Base-by-base conservation (phyloP, 2,888 invertebrate species). In the Cryptocephalus moraei region DNA sequence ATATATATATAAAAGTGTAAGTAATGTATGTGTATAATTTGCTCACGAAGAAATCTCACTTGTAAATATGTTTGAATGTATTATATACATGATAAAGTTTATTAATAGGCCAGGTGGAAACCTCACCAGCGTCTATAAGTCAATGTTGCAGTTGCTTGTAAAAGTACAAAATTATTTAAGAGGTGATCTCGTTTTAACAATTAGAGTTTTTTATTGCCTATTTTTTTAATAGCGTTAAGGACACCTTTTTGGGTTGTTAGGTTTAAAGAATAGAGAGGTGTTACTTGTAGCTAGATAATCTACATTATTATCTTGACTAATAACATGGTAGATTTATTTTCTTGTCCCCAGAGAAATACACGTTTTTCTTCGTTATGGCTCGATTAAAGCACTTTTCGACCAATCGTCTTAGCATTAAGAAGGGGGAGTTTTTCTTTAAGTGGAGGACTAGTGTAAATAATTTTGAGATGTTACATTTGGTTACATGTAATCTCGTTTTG, bases 121-220 rank as follows among this genome's bases (percentile, higher is more conserved):
- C 12, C 32, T 42, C 11, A 32, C 33, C 38, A 33, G 32, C 38
- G 32, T 42, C 34, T 36, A 46, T 55, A 49, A 50, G 43, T 57
- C 57, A 51, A 47, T 54, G 57, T 53, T 54, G 57, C 50, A 50
- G 34, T 48, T 49, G 46, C 43, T 54, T 53, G 57, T 56, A 62
- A 66, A 66, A 68, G 68, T 68, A 68, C 68, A 68, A 68, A 68
- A 67, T 68, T 68, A 64, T 65, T 66, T 66, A 64, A 65, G 63
- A 63, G 64, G 63, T 66, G 69, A 69, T 69, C 69, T 69, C 69
- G 64, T 63, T 57, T 64, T 63, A 36, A 62, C 57, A 54, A 54
- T 56, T 62, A 63, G 61, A 58, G 54, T 57, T 62, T 64, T 64
- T 59, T 57, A 58, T 61, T 59, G 33, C 33, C 13, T 52, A 49